Conservation (phyloP, 1,140 invertebrate genomes). For the Diplogasteroides magnus region DNA sequence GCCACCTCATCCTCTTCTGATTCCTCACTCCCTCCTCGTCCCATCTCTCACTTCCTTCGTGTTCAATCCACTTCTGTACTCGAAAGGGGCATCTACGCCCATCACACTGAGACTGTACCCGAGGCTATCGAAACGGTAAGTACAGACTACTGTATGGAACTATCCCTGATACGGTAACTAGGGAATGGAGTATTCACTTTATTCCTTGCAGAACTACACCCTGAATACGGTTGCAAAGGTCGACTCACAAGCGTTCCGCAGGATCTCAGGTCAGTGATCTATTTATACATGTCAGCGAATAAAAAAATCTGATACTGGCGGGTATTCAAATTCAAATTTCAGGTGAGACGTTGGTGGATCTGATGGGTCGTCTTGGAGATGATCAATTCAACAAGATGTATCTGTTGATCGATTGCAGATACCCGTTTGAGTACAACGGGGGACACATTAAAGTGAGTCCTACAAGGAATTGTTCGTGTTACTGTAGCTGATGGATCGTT, state of each 20-base stretch:
- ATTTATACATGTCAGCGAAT: too few species aligned
- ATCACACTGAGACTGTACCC: background rate
- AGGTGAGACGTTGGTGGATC: constrained; percentile 25
- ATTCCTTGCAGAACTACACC: background rate
- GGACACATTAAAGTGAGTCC: constrained; percentile 73
- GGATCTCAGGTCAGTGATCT: too few species aligned
- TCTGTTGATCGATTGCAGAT: constrained; percentile 65
- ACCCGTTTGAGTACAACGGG: constrained; percentile 90
- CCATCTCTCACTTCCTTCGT: background rate
- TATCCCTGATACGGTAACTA: too few species aligned
- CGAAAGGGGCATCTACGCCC: background rate
- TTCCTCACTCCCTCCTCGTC: background rate
- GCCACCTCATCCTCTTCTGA: background rate
- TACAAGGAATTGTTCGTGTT: background rate
- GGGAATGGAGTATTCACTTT: too few species aligned
- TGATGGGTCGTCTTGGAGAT: constrained; percentile 27
- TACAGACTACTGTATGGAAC: background rate
- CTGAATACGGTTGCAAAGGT: background rate
- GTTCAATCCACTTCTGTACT: background rate
- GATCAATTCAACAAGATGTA: constrained; percentile 40
- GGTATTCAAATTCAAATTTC: too few species aligned
- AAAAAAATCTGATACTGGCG: too few species aligned
- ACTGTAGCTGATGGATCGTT: background rate
- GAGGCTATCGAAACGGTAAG: background rate
- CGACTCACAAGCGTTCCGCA: too few species aligned